A percentile compares a stretch with the other conserved stretches of the same genome.
These are phyloP conservation scores for Sinocyclocheilus anophthalmus DNA, from an alignment of 2,113 vertebrate species.

Conservation along the genomic window DNA sequence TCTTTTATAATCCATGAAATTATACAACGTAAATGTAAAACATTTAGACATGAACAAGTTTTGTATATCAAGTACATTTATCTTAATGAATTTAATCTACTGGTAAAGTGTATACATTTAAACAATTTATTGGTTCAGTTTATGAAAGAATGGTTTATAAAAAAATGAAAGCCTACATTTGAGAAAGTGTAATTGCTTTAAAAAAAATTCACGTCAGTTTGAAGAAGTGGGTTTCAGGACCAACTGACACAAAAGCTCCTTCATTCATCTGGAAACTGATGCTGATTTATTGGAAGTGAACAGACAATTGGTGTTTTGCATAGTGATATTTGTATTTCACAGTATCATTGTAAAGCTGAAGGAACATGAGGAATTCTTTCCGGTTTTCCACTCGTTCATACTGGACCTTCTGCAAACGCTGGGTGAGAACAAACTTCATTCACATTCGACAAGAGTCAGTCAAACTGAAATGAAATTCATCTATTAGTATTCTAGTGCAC, in stretches of 20 bases:
- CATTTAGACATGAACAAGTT: too few relatives aligned
- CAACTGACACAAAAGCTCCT: not conserved
- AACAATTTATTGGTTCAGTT: too few relatives aligned
- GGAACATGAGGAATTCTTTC: conserved; percentile 88
- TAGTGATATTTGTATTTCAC: conserved; percentile 45
- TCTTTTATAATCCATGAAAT: too few relatives aligned
- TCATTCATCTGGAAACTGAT: not conserved
- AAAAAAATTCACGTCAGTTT: not conserved
- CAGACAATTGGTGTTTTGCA: not conserved
- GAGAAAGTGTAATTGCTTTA: not conserved
- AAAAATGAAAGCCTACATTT: too few relatives aligned
- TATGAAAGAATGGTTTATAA: too few relatives aligned
- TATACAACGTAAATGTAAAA: too few relatives aligned
- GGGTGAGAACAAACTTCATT: conserved; percentile 68
- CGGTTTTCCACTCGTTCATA: conserved; percentile 83
- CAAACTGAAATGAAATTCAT: not conserved
- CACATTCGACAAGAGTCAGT: not conserved
- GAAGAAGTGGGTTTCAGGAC: not conserved
- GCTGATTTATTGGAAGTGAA: not conserved
- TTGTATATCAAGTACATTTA: too few relatives aligned
- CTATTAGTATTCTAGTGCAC: not conserved
- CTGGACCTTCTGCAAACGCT: conserved; percentile 79
- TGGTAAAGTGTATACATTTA: too few relatives aligned
- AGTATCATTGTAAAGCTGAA: conserved; percentile 85
- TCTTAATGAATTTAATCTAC: too few relatives aligned